These are phyloP conservation scores for Gymnorhina tibicen DNA, from an alignment of 2,113 vertebrate genomes.

Conservation along the genomic window DNA sequence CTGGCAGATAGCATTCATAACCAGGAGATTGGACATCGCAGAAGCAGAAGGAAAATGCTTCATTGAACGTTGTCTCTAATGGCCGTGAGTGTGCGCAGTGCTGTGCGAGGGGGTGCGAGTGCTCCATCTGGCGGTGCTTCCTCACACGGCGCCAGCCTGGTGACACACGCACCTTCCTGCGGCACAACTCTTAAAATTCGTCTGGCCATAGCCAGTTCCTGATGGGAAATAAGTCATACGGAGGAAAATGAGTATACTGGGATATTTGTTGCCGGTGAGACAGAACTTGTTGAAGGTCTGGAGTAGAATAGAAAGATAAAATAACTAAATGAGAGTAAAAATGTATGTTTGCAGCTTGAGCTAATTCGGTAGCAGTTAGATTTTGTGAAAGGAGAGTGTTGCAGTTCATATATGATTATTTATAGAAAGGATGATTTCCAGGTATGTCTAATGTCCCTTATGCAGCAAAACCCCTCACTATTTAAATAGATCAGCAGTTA, in stretches of 20 bases:
- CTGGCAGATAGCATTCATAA: not conserved
- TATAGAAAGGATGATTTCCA: not conserved
- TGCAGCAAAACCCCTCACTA: not conserved
- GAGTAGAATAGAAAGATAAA: not conserved
- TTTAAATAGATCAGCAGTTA: not conserved
- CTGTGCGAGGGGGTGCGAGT: fast-evolving
- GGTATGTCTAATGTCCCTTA: not conserved
- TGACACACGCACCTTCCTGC: not conserved
- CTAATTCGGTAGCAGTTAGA: not conserved
- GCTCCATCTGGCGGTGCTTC: not conserved
- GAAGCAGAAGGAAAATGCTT: not conserved
- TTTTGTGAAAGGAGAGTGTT: not conserved
- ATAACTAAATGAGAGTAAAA: not conserved
- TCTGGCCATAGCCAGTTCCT: not conserved
- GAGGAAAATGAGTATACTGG: not conserved
- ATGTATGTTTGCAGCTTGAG: not conserved
- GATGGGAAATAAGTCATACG: not conserved
- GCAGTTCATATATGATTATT: not conserved
- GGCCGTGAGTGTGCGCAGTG: not conserved
- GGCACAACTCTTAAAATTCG: not conserved
- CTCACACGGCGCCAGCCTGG: not conserved
- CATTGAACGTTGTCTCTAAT: not conserved
- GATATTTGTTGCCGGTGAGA: not conserved
- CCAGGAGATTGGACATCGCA: not conserved
- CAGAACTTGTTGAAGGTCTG: not conserved